These are phyloP conservation scores for Bilobella aurantiaca DNA, from an alignment of 1,140 invertebrate species.

Conservation along the genomic window DNA sequence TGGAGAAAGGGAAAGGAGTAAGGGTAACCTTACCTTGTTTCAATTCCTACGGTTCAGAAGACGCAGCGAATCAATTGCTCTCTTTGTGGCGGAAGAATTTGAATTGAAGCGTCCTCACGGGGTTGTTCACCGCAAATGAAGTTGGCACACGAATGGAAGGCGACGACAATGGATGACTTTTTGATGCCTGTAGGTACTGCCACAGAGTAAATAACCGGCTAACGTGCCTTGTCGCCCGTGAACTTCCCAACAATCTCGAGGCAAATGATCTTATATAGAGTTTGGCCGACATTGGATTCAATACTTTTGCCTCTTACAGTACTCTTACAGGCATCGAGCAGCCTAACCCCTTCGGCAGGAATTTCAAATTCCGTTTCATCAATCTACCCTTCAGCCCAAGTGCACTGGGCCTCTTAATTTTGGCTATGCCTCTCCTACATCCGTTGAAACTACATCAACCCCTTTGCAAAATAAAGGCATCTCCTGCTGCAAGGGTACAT, in stretches of 20 bases:
- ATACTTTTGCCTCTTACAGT: not conserved
- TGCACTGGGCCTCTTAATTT: too few species aligned
- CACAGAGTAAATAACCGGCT: conserved; percentile 27
- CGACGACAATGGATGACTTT: conserved; percentile 11
- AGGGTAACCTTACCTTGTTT: too few species aligned
- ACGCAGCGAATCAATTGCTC: not conserved
- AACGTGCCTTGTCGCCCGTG: conserved; percentile 22
- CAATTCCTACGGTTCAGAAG: not conserved
- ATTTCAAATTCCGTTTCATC: too few species aligned
- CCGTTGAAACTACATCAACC: too few species aligned
- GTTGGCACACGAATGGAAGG: not conserved
- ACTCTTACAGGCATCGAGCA: not conserved
- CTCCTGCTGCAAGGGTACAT: too few species aligned
- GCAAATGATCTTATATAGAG: conserved; percentile 1
- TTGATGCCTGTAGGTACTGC: conserved; percentile 10
- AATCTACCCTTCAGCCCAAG: too few species aligned
- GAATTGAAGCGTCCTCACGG: not conserved
- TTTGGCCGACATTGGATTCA: not conserved
- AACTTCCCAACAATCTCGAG: conserved; percentile 20
- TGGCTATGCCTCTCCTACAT: too few species aligned
- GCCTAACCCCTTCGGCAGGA: too few species aligned
- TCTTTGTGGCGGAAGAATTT: not conserved
- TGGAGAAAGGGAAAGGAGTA: too few species aligned
- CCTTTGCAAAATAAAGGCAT: too few species aligned
- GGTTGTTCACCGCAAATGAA: not conserved